Percentiles rank a stretch among this genome's conserved stretches.
These are phyloP conservation scores for Onthophagus taurus DNA, from an alignment of 1,140 invertebrate species.

Conservation along the genomic window DNA sequence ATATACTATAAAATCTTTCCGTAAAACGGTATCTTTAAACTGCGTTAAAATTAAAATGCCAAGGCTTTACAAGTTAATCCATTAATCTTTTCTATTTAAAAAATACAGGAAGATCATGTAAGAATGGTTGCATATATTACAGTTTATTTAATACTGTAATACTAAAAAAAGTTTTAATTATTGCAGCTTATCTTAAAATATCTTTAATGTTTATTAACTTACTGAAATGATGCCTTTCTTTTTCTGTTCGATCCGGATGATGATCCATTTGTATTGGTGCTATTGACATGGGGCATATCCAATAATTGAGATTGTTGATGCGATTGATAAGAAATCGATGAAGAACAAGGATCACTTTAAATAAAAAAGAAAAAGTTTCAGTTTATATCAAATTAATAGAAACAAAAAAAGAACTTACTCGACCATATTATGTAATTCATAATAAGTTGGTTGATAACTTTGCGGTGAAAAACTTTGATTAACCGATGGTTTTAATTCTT, in stretches of 20 bases:
- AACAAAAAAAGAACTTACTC: slow-evolving; percentile 25
- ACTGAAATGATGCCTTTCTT: background rate
- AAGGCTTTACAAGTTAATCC: no score
- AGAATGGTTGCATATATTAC: no score
- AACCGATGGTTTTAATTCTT: slow-evolving; percentile 29
- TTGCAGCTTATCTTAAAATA: no score
- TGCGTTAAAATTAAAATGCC: no score
- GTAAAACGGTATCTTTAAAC: no score
- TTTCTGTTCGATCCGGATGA: background rate
- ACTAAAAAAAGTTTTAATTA: no score
- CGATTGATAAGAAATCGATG: background rate
- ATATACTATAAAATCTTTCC: no score
- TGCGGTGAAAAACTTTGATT: slow-evolving; percentile 23
- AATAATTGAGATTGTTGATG: background rate
- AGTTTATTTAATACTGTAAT: no score
- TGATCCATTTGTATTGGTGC: background rate
- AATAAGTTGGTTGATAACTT: slow-evolving; percentile 29
- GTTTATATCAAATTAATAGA: background rate
- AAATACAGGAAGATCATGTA: no score
- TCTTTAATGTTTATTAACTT: no score
- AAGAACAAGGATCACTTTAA: background rate
- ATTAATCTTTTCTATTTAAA: no score
- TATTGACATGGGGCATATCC: background rate
- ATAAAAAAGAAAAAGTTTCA: background rate
- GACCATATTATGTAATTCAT: slow-evolving; percentile 27